Evolutionary conservation across 2,113 vertebrate species (phyloP), one percentile per base, ranked within the genome.

Genomic region (Piprites chloris): DNA sequence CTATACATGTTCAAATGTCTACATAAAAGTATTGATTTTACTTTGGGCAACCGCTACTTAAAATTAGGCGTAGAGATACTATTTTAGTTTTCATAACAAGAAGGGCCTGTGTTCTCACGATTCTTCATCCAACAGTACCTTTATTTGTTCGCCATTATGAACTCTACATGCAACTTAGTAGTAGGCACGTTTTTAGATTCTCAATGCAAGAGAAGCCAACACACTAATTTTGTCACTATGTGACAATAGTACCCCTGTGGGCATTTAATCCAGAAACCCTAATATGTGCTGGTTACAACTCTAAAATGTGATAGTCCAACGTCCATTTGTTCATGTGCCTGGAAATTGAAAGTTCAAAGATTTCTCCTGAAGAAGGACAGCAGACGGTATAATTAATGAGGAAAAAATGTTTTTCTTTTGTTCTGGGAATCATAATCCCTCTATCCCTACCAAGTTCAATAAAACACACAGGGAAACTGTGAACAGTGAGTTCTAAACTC

Each of bases 101-200:
- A 74, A 78, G 11, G 17, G 5, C 9, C 6, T 77, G 3, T 62
- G 6, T 24, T 82, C 67, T 78, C 4, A 46, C 11, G 55, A 2
- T 20, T 82, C 12, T 73, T 91, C 22, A 83, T 69, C 12, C 7
- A 76, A 32, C 8, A 65, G 2, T 47, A 61, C 17, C 6, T 22
- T 30, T 53, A 9, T n/a, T 62, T 53, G 39, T 18, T 46, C 9
- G 24, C 13, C 28, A 50, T 42, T 55, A 32, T 20, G 35, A 41
- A 63, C 12, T 75, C 26, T 55, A 46, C 9, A 35, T 16, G 8
- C 0, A 5, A 22, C 1, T 4, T 44, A 6, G 0, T 18, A 41
- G 10, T 47, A 23, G 3, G 4, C 21, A 7, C 4, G 32, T 44
- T 92, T 85, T 90, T 66, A 69, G 41, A 68, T 79, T 73, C 9